A percentile compares a stretch with the other conserved stretches of the same genome.
Conservation (phyloP, 2,888 invertebrate species). For the Idaea biselata region DNA sequence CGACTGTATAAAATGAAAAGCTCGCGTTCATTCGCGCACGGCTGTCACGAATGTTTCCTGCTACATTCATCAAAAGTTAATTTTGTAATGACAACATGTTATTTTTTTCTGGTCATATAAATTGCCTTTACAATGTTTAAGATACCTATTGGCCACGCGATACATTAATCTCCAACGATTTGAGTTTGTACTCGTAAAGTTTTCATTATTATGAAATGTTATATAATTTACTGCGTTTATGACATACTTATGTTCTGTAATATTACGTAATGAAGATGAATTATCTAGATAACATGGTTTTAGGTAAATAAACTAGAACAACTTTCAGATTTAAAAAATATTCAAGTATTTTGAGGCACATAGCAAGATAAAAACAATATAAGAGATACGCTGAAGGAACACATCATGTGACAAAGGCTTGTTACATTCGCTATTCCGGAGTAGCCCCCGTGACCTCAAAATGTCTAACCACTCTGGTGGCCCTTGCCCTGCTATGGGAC, state of each 20-base stretch:
- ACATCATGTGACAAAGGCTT: neutral
- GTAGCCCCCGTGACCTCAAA: neutral
- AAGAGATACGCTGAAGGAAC: no score
- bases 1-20: conserved; percentile 51
- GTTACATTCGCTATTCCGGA: neutral
- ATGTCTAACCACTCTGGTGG: no score
- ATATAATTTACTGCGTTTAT: neutral
- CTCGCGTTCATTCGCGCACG: conserved; percentile 33
- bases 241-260: conserved; percentile 3
- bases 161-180: neutral
- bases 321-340: no score
- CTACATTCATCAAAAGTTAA: conserved; percentile 47
- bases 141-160: neutral
- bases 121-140: conserved; percentile 12
- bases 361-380: no score
- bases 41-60: conserved; percentile 54
- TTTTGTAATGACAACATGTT: conserved; percentile 25
- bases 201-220: neutral
- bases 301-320: neutral
- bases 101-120: conserved; percentile 19
- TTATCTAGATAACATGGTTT: neutral
- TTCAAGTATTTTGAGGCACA: neutral
- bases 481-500: no score
- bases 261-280: conserved; percentile 12
- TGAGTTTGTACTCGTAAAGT: neutral